Conservation (phyloP, 2,113 vertebrate species). For the Hippocampus guttulatus region DNA sequence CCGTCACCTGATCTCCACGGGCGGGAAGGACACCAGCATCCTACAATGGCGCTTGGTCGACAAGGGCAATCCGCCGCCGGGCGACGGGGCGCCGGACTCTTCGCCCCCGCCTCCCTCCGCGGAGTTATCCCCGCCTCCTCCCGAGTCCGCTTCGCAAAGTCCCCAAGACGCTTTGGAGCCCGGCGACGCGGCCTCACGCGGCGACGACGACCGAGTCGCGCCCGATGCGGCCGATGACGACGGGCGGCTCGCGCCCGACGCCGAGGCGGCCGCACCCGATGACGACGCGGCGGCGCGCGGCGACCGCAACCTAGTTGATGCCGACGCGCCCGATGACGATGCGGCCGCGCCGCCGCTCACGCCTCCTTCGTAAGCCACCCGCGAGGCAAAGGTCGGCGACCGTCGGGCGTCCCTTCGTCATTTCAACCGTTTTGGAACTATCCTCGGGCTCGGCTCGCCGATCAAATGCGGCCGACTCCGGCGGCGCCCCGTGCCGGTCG, state of each 20-base stretch:
- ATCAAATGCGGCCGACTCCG: neutral
- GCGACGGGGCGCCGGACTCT: conserved; percentile 44
- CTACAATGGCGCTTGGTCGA: conserved; percentile 95
- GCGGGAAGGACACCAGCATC: conserved; percentile 96
- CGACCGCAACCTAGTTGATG: conserved; percentile 36
- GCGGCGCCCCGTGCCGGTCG: neutral
- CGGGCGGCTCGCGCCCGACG: no score
- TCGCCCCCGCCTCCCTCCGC: conserved; percentile 43
- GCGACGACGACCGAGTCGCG: conserved; percentile 44
- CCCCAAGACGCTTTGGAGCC: conserved; percentile 75
- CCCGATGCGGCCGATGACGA: no score
- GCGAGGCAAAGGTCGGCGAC: neutral
- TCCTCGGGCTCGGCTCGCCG: neutral
- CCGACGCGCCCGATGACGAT: no score
- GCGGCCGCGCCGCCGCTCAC: conserved; percentile 59
- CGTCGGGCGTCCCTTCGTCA: neutral
- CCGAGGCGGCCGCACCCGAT: no score
- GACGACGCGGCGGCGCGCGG: conserved; percentile 67
- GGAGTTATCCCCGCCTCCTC: conserved; percentile 47
- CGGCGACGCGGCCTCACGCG: conserved; percentile 69
- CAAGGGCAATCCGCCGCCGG: conserved; percentile 67
- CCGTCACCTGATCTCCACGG: conserved; percentile 91
- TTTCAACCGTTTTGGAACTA: neutral
- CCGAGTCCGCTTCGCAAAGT: conserved; percentile 44
- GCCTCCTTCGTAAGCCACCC: conserved; percentile 55